A percentile compares a stretch with the other conserved stretches of the same genome.
Evolutionary conservation across 2,888 invertebrate species (phyloP).

Genomic region (Leptinotarsa peninsularis): DNA sequence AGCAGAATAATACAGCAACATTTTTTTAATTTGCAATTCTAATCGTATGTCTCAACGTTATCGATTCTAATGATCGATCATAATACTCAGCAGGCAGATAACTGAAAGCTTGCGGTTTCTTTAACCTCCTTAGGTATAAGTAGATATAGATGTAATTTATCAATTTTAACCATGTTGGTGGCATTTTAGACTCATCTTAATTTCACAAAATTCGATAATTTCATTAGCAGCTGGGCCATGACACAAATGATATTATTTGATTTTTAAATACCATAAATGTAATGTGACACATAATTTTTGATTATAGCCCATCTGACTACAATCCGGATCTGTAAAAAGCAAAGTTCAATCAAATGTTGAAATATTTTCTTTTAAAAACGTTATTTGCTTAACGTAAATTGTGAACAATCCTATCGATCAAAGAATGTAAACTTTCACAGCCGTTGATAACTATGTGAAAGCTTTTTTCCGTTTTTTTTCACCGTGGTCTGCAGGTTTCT

Average conservation of each 20-base stretch:
- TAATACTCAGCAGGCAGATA: slow-evolving; percentile 54
- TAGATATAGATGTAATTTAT: slow-evolving; percentile 58
- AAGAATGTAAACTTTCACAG: no score
- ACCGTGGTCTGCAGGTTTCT: no score
- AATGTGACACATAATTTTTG: not conserved
- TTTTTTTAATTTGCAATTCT: slow-evolving; percentile 27
- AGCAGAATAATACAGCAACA: slow-evolving; percentile 26
- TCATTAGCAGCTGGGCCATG: slow-evolving; percentile 14
- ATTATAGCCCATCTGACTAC: no score
- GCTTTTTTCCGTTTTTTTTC: no score
- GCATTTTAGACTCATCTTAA: slow-evolving; percentile 57
- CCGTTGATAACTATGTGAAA: no score
- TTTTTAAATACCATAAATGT: not conserved
- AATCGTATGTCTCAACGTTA: slow-evolving; percentile 2
- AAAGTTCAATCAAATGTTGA: no score
- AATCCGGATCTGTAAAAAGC: no score
- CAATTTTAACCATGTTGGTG: slow-evolving; percentile 54
- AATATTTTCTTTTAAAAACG: no score
- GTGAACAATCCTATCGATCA: no score
- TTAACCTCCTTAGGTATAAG: slow-evolving; percentile 54
- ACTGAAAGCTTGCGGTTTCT: slow-evolving; percentile 53
- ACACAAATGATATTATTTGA: not conserved
- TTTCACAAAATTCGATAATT: slow-evolving; percentile 31
- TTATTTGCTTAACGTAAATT: no score
- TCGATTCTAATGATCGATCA: slow-evolving; percentile 26